Percentiles rank a stretch among this genome's conserved stretches.
Conservation (phyloP, 2,113 vertebrate species). For the Panthera uncia region DNA sequence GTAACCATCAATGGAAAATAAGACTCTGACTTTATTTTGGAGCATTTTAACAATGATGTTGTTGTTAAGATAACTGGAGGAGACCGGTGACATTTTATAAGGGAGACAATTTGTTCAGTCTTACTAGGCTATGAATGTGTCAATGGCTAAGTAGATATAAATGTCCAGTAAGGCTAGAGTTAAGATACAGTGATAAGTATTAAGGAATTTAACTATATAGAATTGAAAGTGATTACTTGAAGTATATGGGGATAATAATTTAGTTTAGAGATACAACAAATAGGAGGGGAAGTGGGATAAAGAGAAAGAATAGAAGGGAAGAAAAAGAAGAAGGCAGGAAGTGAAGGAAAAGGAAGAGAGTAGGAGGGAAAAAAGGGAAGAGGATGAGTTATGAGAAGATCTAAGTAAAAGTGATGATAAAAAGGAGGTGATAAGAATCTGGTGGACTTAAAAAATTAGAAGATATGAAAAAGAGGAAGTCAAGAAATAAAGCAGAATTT, state of each 20-base stretch:
- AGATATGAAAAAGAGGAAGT: background rate
- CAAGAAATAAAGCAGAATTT: background rate
- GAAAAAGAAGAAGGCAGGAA: background rate
- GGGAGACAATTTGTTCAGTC: background rate
- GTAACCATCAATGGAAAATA: background rate
- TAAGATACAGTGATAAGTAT: background rate
- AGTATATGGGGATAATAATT: background rate
- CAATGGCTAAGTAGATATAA: background rate
- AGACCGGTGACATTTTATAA: background rate
- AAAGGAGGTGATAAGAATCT: background rate
- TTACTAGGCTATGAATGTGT: background rate
- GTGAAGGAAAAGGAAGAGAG: background rate
- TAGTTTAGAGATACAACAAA: background rate
- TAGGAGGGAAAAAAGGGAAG: background rate
- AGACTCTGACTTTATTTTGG: background rate
- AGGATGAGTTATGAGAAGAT: background rate
- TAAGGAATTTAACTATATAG: background rate
- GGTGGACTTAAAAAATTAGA: background rate
- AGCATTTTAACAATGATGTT: background rate
- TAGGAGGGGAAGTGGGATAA: rapidly evolving
- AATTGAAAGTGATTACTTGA: background rate
- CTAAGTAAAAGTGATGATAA: background rate
- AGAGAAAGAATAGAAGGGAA: background rate
- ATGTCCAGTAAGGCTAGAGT: background rate
- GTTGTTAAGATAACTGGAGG: background rate